phyloP scores from a whole-genome alignment of 2,113 vertebrate genomes.

The Calidris pugnax region DNA sequence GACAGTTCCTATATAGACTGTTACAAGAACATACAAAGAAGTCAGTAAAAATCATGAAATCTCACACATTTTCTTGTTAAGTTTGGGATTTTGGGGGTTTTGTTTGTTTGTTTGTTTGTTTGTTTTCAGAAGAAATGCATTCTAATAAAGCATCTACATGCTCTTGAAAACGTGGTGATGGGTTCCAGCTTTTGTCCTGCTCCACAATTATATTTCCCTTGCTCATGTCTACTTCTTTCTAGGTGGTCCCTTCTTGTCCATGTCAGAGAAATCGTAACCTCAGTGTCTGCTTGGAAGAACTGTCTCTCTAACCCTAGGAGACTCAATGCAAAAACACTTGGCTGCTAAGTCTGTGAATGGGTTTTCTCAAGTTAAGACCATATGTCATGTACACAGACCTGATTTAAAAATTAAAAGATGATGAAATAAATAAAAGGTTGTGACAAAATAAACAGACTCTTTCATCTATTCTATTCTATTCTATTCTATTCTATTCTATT shows the following conservation, averaged over 20 bases:
- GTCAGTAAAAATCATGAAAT: neutral
- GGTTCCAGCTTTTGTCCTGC: neutral
- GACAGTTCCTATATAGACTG: neutral
- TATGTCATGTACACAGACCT: neutral
- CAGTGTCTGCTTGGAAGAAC: neutral
- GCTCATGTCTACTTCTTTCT: neutral
- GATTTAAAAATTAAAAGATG: neutral
- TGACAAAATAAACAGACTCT: neutral
- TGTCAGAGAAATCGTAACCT: neutral
- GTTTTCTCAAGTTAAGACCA: neutral
- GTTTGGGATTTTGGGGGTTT: no score
- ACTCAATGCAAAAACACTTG: neutral
- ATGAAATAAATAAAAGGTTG: neutral
- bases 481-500: neutral
- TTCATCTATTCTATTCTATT: neutral
- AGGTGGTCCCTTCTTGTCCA: neutral
- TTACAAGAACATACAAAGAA: neutral
- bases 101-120: no score
- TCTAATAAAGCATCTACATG: neutral
- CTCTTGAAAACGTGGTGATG: neutral
- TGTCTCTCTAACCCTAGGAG: neutral
- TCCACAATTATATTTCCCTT: neutral
- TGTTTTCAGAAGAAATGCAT: neutral
- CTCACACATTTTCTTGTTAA: neutral
- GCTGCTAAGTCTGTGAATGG: neutral